Evolutionary conservation across 2,888 invertebrate species (phyloP), one percentile per base, ranked within the genome.

Genomic region (Vanessa cardui): DNA sequence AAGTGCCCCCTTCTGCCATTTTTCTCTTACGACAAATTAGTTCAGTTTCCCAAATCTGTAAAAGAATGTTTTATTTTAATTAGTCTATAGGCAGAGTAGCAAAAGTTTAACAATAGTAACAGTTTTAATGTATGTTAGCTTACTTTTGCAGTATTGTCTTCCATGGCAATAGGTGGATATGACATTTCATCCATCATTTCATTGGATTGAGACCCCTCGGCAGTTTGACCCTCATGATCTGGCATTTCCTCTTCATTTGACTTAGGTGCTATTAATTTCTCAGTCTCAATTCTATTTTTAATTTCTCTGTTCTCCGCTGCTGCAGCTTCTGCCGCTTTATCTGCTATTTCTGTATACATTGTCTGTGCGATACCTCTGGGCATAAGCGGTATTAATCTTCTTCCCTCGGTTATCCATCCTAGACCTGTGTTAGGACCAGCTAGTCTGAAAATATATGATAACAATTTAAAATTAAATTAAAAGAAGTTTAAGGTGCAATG

Each of bases 381-480:
- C 89, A 98, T 92, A 58, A 98, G 90, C 2, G 98, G 98, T 77
- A 97, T 95, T 70, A 95, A 90, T 77, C 98, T 94, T 47, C 98
- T 94, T 16, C 98, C 98, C 88, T 98, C 98, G 76, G 96, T 94
- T 73, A 96, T 95, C 98, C 98, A 98, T 89, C 96, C 96, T 77
- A 94, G 92, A 69, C 94, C 93, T 69, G 95, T 95, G 82, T 95
- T 94, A 62, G 95, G 95, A 58, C 96, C 96, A 77, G 94, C 93
- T 79, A 95, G 90, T 81, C 95, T 95, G 60, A 46, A 66, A 65
- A 45, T 49, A 8, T 54, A 7, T 8, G 8, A 50, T n/a, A 31
- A 16, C 6, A 26, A 12, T 6, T 52, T 52, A 50, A 26, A 26
- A 39, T 39, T 39, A 4, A 12, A 39, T 39, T 2, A 9, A 1